A percentile compares a stretch with the other conserved stretches of the same genome.
These are phyloP conservation scores for Tetrao urogallus DNA, from an alignment of 2,113 vertebrate species.

Conservation along the genomic window DNA sequence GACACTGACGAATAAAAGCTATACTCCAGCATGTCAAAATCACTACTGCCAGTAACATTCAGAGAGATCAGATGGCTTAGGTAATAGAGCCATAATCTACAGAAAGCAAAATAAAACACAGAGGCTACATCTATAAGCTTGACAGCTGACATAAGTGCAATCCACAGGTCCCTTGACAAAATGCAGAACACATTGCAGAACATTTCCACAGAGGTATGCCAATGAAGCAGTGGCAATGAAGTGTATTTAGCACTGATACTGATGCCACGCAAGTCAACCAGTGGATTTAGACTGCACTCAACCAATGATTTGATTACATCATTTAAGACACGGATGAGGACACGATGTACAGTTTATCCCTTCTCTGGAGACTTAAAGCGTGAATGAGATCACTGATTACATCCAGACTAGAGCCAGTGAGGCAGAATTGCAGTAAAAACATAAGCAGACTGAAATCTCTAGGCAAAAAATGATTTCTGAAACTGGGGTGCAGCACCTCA, in stretches of 20 bases:
- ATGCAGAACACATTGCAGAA: not conserved
- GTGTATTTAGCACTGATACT: not conserved
- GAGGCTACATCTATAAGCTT: not conserved
- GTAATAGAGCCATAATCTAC: not conserved
- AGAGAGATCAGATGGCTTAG: not conserved
- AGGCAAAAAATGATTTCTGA: not conserved
- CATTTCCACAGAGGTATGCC: not conserved
- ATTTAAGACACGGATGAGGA: constrained; percentile 20
- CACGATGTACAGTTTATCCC: not conserved
- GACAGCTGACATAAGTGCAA: not conserved
- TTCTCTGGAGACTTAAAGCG: constrained; percentile 39
- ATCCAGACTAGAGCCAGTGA: constrained; percentile 46
- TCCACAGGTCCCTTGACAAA: constrained; percentile 3
- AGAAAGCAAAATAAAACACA: constrained; percentile 15
- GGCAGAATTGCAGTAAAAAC: constrained; percentile 15
- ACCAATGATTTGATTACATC: constrained; percentile 6
- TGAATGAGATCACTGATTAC: constrained; percentile 60
- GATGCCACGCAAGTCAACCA: not conserved
- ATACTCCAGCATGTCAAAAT: not conserved
- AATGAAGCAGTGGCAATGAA: not conserved
- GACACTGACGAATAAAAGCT: not conserved
- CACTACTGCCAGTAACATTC: not conserved
- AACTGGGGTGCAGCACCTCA: not conserved
- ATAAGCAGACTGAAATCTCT: not conserved
- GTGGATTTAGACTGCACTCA: not conserved